Evolutionary conservation across 1,140 invertebrate species (phyloP).

Genomic region (Arion vulgaris): DNA sequence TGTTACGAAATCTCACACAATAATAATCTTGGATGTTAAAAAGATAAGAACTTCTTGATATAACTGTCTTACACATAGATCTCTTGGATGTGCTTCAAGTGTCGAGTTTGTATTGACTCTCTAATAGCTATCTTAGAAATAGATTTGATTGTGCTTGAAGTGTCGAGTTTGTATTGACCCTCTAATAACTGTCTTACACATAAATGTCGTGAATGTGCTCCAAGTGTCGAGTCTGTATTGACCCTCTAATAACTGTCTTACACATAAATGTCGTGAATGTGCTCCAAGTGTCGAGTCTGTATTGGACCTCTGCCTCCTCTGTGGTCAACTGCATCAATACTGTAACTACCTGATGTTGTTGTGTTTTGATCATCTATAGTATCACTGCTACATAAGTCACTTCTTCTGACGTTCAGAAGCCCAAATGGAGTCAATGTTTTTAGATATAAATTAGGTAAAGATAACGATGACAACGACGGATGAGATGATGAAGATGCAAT

Average conservation of each 20-base stretch:
- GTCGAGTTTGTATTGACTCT: no score
- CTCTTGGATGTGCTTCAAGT: no score
- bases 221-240: background rate
- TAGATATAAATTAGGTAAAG: conserved; percentile 32
- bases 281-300: background rate
- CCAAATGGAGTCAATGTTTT: conserved; percentile 38
- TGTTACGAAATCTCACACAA: no score
- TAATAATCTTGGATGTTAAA: no score
- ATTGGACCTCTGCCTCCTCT: background rate
- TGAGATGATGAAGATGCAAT: conserved; percentile 32
- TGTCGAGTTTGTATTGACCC: no score
- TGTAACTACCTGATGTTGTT: conserved; percentile 46
- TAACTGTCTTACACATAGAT: no score
- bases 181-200: no score
- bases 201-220: no score
- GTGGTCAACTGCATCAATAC: conserved; percentile 19
- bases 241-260: no score
- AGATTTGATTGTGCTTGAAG: no score
- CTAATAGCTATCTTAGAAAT: no score
- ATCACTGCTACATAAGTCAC: conserved; percentile 38
- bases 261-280: conserved; percentile 40
- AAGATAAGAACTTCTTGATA: no score
- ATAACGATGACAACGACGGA: conserved; percentile 39
- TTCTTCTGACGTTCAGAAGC: conserved; percentile 36
- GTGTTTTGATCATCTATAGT: conserved; percentile 45